Percentiles rank a stretch among this genome's conserved stretches.
Evolutionary conservation across 2,113 vertebrate genomes (phyloP).

Genomic region (Megatriorchis doriae): DNA sequence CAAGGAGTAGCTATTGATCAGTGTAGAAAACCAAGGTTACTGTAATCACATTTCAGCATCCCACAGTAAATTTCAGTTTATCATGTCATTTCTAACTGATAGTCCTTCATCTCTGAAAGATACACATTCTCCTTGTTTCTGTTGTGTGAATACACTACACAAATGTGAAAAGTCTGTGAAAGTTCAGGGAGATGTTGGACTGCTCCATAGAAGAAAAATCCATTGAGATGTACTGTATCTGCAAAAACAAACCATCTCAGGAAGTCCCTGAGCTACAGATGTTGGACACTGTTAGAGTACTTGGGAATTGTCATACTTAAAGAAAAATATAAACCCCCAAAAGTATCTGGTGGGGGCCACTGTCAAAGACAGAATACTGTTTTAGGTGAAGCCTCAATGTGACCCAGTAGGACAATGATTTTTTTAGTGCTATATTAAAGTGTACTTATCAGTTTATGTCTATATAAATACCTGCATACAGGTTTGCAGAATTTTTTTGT

Average conservation of each 20-base stretch:
- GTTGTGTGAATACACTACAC: background rate
- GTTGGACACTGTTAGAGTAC: too few relatives aligned
- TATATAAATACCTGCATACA: background rate
- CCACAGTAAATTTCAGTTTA: background rate
- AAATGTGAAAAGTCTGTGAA: background rate
- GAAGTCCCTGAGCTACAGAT: background rate
- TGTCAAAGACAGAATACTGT: background rate
- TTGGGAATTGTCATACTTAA: background rate
- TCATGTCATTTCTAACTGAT: background rate
- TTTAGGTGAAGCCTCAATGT: background rate
- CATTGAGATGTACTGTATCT: too few relatives aligned
- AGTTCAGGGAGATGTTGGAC: background rate
- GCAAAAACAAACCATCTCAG: background rate
- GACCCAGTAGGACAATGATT: background rate
- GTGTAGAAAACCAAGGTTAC: background rate
- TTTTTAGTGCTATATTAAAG: background rate
- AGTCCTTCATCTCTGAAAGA: background rate
- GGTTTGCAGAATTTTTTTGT: background rate
- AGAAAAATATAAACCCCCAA: too few relatives aligned
- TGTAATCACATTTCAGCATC: background rate
- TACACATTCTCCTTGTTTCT: background rate
- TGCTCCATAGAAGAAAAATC: background rate
- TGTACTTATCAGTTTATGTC: background rate
- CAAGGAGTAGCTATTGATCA: background rate
- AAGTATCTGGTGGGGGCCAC: background rate